Base-by-base conservation (phyloP, 2,113 vertebrate genomes). In the Acinonyx jubatus region DNA sequence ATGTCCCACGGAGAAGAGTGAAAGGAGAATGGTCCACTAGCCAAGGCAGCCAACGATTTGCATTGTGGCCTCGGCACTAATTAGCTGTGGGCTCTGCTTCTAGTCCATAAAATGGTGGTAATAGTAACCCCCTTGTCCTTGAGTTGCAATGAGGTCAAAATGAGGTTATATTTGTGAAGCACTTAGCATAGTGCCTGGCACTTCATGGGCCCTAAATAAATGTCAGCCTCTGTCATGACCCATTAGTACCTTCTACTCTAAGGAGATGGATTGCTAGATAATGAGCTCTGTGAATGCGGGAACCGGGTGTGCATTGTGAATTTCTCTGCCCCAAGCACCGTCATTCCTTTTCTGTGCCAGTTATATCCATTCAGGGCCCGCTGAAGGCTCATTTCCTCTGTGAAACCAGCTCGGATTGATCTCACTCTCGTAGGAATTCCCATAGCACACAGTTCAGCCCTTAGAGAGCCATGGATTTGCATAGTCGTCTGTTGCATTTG, bases 61-160 rank as follows among this genome's bases (percentile, higher is more conserved):
- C 74, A 45, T 84, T 68, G 87, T 80, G n/a, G 25, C 25, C 66
- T 88, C 25, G 23, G 52, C 13, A 8, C 12, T 12, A 38, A 63
- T 76, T 85, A 83, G 23, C 45, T n/a, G n/a, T 87, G 81, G 73
- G 29, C 41, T 94, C 15, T n/a, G 79, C 50, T 94, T 92, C 78
- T 16, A 45, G 7, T 57, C 27, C 25, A 15, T 65, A n/a, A 69
- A 74, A n/a, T 0, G 16, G 25, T 15, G 71, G 7, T 41, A 3
- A 45, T 76, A 36, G 55, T 55, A 55, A 41, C 9, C n/a, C 52
- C 48, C 13, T 48, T 27, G 4, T 19, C 55, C 41, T 13, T 50
- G 45, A 83, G 68, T 23, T 78, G 74, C 45, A 65, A 25, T 50
- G 71, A 85, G 50, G 45, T 65, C 45, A 18, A 13, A 13, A 33